Base-by-base conservation (phyloP, 2,888 invertebrate species). In the Parnassius mnemosyne region DNA sequence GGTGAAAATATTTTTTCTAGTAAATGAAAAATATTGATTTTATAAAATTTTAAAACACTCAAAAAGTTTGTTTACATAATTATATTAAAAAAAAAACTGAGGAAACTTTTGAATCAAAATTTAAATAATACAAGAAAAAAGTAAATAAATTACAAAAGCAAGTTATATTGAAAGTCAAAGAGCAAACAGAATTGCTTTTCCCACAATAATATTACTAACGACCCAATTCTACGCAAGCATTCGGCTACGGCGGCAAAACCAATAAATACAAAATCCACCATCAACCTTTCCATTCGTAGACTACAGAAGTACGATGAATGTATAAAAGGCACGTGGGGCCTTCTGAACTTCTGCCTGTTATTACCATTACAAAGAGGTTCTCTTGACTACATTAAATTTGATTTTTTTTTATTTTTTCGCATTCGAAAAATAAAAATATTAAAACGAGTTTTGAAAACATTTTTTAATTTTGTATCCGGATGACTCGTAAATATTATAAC, bases 121-220 rank as follows among this genome's bases (percentile, higher is more conserved):
- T 7, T 7, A 56, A 51, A 56, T 13, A 59, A 57, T 25, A 49
- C 49, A 60, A n/a, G 61, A 50, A 65, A 59, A 83, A 74, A 78
- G 79, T 77, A 85, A 88, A 87, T 85, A 81, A 84, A 84, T 84
- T 85, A 89, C 86, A 89, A 88, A 87, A 85, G 80, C 79, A 80
- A 77, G 78, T 83, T 81, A 84, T 81, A 86, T 84, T 86, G 83
- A 79, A 81, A 88, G 85, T 87, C 88, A 88, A 87, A 87, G 88
- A 83, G 84, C 83, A 85, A 89, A 88, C 87, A 84, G 88, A 89
- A 89, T 87, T 85, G 86, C 79, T 87, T 87, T 86, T 80, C 80
- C 83, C 82, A 86, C 88, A 89, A 85, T 87, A 89, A 89, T 89
- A 87, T 88, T 87, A 87, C 88, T 89, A 89, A 91, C 89, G 89